phyloP scores from a whole-genome alignment of 2,113 vertebrate species.

The Scophthalmus maximus region DNA sequence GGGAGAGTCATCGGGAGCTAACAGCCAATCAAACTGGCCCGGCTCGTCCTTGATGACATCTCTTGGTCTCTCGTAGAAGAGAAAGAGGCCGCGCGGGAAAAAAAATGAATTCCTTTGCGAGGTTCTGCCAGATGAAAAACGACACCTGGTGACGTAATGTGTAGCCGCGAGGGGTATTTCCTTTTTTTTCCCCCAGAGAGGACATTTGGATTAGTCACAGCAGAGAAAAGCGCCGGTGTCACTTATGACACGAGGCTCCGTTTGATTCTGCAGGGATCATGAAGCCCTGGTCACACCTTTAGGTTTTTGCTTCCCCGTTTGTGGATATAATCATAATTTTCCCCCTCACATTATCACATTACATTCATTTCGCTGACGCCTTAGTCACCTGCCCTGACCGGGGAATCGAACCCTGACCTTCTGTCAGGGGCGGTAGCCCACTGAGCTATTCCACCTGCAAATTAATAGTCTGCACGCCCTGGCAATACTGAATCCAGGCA shows the following conservation, averaged over 20 bases:
- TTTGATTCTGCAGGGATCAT: not conserved
- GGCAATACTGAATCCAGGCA: no score
- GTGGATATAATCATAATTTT: no score
- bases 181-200: not conserved
- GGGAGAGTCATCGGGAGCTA: constrained; percentile 14
- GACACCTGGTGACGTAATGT: not conserved
- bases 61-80: not conserved
- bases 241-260: not conserved
- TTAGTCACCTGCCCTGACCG: no score
- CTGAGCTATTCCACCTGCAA: no score
- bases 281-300: no score
- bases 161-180: not conserved
- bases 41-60: not conserved
- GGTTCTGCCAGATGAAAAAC: not conserved
- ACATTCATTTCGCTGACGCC: no score
- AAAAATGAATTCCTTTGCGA: not conserved
- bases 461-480: no score
- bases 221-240: not conserved
- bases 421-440: no score
- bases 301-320: no score
- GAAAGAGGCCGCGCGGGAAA: not conserved
- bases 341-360: not conserved
- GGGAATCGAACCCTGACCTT: no score
- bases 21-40: constrained; percentile 26
- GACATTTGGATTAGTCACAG: not conserved